Evolutionary conservation across 2,888 invertebrate species (phyloP), one percentile per base, ranked within the genome.

Genomic region (Syrphus vitripennis): DNA sequence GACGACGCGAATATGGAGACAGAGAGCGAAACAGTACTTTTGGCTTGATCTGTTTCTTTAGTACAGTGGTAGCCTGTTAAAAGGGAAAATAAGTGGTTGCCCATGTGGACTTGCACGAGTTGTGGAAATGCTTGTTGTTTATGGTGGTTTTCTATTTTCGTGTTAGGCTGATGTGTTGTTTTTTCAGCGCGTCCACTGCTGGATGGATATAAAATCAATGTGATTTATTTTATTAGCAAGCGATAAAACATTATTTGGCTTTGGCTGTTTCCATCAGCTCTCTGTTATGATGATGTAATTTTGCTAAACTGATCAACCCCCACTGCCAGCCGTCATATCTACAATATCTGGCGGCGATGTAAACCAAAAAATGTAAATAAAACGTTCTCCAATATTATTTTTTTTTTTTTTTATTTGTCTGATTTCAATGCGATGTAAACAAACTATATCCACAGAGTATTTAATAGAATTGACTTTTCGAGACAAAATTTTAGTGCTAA

Each of bases 11-110:
- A 9, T 7, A 31, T 31, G 16, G 21, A 16, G 14, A 29, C 6
- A 29, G 29, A 50, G 48, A 74, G 50, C 31, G 53, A 75, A 12
- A 45, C 29, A 55, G 63, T 34, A 29, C 19, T 24, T 40, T 65
- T 16, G 21, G 59, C 40, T 26, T 26, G 63, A 70, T 75, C 70
- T 53, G 31, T 78, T 69, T 77, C 78, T 57, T 45, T n/a, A n/a
- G 31, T 72, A 83, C 83, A 84, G 81, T 84, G 76, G 81, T 42
- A 37, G 76, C 72, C 67, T 19, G 24, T 61, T 63, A 84, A 81
- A 81, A 48, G 59, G 76, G 76, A 81, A 75, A 69, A 69, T 69
- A 42, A 55, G 45, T 48, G 34, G 31, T 65, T 42, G 53, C 55
- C 55, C 45, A 80, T 67, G 67, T 53, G 61, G 48, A 57, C 40